A percentile compares a stretch with the other conserved stretches of the same genome.
phyloP scores from a whole-genome alignment of 2,888 invertebrate species.

The Cheiracanthium punctorium region DNA sequence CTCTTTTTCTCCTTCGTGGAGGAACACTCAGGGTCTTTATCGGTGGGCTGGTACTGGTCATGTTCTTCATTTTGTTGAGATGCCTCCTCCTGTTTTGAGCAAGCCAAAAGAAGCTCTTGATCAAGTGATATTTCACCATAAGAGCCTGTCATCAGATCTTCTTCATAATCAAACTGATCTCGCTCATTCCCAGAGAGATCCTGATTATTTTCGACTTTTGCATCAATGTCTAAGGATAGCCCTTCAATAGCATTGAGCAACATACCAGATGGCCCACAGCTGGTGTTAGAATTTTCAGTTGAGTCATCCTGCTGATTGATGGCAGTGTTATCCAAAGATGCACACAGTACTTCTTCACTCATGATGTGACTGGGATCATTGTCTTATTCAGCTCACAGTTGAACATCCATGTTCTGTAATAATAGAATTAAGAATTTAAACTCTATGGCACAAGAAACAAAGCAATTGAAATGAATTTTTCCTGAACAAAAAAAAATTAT shows the following conservation, averaged over 20 bases:
- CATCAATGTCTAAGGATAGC: background rate
- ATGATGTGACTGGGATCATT: constrained; percentile 12
- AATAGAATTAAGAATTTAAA: background rate
- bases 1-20: constrained; percentile 52
- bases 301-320: constrained; percentile 13
- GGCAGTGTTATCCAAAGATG: constrained; percentile 43
- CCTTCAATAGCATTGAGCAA: background rate
- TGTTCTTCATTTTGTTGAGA: constrained; percentile 41
- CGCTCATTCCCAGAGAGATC: constrained; percentile 17
- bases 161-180: constrained; percentile 52
- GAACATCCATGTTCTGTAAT: background rate
- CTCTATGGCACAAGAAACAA: no score
- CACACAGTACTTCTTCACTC: constrained; percentile 56
- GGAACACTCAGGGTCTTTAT: background rate
- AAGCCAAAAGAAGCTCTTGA: constrained; percentile 37
- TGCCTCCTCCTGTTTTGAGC: constrained; percentile 37
- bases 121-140: constrained; percentile 69
- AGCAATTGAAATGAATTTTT: no score
- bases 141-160: constrained; percentile 68
- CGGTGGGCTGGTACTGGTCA: constrained; percentile 14
- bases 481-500: no score
- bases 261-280: background rate
- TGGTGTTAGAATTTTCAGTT: background rate
- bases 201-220: constrained; percentile 14
- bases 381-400: background rate